Evolutionary conservation across 2,888 invertebrate species (phyloP), one percentile per base, ranked within the genome.

Genomic region (Thecophora atra): DNA sequence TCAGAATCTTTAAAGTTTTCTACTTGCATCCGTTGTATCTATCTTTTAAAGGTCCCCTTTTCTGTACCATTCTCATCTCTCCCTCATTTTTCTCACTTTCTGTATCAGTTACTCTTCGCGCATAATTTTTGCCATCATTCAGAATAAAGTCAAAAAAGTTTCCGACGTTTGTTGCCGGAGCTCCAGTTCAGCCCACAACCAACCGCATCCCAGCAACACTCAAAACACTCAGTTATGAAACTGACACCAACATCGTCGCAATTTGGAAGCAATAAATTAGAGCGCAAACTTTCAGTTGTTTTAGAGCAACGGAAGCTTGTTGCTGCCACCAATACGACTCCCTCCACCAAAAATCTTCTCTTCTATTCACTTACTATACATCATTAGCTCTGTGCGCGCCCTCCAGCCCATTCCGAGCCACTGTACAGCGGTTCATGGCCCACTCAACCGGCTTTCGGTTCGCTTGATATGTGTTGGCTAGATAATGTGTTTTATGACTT

Each of bases 231-330:
- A 70, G 62, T 70, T 70, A 63, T 63, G 70, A 24, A 51, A 70
- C 62, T 70, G 70, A 70, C 63, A 70, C 62, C 37, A 52, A 52
- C 62, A 70, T 63, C 62, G 62, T 42, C 26, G 66, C 66, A 58
- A 62, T 37, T 70, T 63, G 21, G 51, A 70, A 70, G 52, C 51
- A 63, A 70, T 70, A 70, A 70, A 70, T 70, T 70, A 70, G 37
- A 37, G 63, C 62, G 52, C 47, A 63, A 70, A 70, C 70, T 70
- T 70, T 63, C 62, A 63, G 62, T 70, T 70, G 63, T 70, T 70
- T 51, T 58, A 42, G 30, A 44, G 69, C 47, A 44, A 19, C 28
- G 24, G 47, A 21, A 47, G 44, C 64, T 26, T 47, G 47, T 64
- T 58, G 24, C 28, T 26, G 58, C 15, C 26, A 28, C 21, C 52